Conservation (phyloP, 2,797 vertebrate genomes). For the Rhinichthys osculus region DNA sequence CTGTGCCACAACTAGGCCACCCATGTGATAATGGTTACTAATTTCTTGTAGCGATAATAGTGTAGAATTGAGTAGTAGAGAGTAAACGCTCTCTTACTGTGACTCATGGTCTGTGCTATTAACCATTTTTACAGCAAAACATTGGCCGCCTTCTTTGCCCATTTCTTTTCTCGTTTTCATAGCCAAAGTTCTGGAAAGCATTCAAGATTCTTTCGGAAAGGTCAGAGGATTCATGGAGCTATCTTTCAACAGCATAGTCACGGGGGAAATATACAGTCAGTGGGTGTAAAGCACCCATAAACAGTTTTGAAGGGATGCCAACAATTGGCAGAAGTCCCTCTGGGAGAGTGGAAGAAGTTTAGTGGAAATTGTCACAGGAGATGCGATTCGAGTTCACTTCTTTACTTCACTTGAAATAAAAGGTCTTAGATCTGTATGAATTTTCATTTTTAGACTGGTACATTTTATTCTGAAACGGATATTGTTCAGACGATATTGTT, state of each 20-base stretch:
- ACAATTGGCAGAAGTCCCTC: slow-evolving; percentile 2
- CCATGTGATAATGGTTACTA: not conserved
- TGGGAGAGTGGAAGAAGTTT: slow-evolving; percentile 21
- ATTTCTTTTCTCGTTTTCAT: slow-evolving; percentile 68
- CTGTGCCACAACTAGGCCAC: not conserved
- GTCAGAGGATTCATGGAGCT: slow-evolving; percentile 67
- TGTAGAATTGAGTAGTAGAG: not conserved
- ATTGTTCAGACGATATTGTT: not conserved
- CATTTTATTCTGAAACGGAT: not conserved
- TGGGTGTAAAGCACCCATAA: slow-evolving; percentile 53
- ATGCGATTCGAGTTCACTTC: not conserved
- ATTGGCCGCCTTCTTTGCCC: slow-evolving; percentile 26
- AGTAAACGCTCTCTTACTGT: slow-evolving; percentile 19
- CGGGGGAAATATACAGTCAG: slow-evolving; percentile 43
- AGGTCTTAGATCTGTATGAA: not conserved
- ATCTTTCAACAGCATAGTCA: slow-evolving; percentile 54
- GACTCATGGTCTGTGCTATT: slow-evolving; percentile 17
- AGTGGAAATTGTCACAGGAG: not conserved
- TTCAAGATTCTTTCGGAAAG: slow-evolving; percentile 73
- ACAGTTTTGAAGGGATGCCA: slow-evolving; percentile 50
- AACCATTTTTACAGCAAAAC: slow-evolving; percentile 25
- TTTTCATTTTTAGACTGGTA: not conserved
- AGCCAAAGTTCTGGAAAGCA: slow-evolving; percentile 75
- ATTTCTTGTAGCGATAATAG: slow-evolving; percentile 28
- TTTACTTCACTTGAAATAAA: not conserved